phyloP scores from a whole-genome alignment of 2,888 invertebrate genomes.

The Nineta flava region DNA sequence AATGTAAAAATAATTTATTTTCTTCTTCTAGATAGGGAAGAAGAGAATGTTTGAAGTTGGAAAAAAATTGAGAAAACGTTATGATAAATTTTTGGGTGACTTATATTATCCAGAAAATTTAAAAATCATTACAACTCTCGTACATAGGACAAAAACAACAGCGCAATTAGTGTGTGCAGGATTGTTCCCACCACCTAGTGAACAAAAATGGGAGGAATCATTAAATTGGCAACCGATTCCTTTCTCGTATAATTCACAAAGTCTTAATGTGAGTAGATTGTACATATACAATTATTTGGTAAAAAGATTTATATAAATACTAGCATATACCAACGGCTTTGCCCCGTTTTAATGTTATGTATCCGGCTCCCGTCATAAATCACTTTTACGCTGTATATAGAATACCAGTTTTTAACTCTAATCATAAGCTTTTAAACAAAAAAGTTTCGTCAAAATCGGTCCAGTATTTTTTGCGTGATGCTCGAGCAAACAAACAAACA shows the following conservation, averaged over 20 bases:
- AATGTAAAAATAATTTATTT: background rate
- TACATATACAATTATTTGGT: no score
- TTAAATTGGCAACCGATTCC: conserved; percentile 47
- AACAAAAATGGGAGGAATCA: conserved; percentile 28
- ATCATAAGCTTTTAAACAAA: no score
- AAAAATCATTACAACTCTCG: conserved; percentile 43
- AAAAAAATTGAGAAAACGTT: conserved; percentile 23
- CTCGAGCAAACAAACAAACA: no score
- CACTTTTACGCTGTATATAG: no score
- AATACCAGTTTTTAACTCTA: no score
- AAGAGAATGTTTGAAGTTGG: conserved; percentile 27
- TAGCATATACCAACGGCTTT: no score
- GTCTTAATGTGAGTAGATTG: no score
- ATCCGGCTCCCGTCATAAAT: no score
- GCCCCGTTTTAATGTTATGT: no score
- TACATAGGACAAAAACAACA: conserved; percentile 58
- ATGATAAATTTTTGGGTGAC: conserved; percentile 26
- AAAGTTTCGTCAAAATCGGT: no score
- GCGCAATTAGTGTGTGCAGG: conserved; percentile 50
- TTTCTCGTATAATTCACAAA: conserved; percentile 17
- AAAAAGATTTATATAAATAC: no score
- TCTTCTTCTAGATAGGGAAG: conserved; percentile 26
- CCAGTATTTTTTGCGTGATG: no score
- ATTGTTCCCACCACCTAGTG: conserved; percentile 39
- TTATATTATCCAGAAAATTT: conserved; percentile 28